A percentile compares a stretch with the other conserved stretches of the same genome.
Conservation (phyloP, 2,797 vertebrate species). For the Sebastes alutus region DNA sequence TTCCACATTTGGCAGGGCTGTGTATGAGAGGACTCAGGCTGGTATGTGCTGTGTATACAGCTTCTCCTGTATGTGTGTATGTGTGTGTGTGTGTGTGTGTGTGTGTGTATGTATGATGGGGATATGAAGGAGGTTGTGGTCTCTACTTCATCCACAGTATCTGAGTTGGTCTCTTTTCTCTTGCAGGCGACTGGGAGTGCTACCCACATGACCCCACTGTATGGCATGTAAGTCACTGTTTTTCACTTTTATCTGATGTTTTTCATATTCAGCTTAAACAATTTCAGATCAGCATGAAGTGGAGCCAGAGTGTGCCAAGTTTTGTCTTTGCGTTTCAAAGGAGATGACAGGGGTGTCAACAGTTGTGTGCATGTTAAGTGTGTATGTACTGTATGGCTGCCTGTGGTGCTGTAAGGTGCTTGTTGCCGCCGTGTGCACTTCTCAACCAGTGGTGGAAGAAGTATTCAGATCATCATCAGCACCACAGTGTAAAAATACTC, state of each 20-base stretch:
- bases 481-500: no score
- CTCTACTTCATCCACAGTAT: not conserved
- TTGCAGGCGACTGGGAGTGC: slow-evolving; percentile 96
- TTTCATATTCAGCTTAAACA: not conserved
- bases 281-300: not conserved
- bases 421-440: fast-evolving
- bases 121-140: slow-evolving; percentile 3
- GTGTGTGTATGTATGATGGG: not conserved
- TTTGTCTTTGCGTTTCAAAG: not conserved
- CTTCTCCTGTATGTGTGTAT: not conserved
- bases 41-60: slow-evolving; percentile 67
- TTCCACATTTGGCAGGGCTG: slow-evolving; percentile 63
- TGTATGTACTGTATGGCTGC: not conserved
- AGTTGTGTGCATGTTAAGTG: not conserved
- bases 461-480: no score
- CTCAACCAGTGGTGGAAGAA: no score
- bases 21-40: slow-evolving; percentile 60
- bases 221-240: slow-evolving; percentile 90
- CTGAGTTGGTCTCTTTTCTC: slow-evolving; percentile 54
- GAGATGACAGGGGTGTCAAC: not conserved
- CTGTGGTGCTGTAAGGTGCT: not conserved
- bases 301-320: not conserved
- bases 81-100: not conserved
- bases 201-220: slow-evolving; percentile 95
- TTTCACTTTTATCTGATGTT: not conserved